Evolutionary conservation across 2,113 vertebrate genomes (phyloP), one percentile per base, ranked within the genome.

Genomic region (Platichthys flesus): DNA sequence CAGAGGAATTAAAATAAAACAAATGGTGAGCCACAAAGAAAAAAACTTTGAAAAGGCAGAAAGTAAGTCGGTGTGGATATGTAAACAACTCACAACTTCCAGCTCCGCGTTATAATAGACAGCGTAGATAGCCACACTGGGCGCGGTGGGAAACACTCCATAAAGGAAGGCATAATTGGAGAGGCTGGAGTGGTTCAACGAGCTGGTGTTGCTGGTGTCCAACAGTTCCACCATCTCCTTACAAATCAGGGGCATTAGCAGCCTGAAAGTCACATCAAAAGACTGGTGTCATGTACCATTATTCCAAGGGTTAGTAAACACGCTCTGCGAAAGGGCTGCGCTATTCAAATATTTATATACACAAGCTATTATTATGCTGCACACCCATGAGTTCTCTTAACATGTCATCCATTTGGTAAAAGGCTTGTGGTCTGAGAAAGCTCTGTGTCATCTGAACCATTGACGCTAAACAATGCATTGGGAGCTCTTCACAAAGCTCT

Each of bases 121-220:
- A 61, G 98, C 97, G 90, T 99, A 99, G 91, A 99, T 97, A 63
- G 96, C 97, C 57, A 98, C 98, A 65, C 98, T 98, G 7, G 97
- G 98, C 1, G 98, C 98, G 59, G 97, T 96, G 71, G 98, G 98
- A 80, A 99, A 98, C 73, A 97, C 94, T 51, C 98, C 98, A 58
- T 99, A 99, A 16, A 99, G 93, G 92, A 99, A 99, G 69, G 97
- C 98, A 74, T 96, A 99, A 92, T 99, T 97, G 9, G 97, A 97
- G 82, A 99, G 94, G 87, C 97, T 98, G 76, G 96, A 97, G 71
- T 97, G 97, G 91, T 99, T 99, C 70, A 94, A 83, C 13, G 80
- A 0, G 13, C 82, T 95, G 28, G 23, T 94, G 91, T 92, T 90
- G 24, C 83, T 93, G 47, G 86, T 93, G 91, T 98, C 96, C 92